Conservation (phyloP, 2,113 vertebrate genomes). For the Mustela nigripes region DNA sequence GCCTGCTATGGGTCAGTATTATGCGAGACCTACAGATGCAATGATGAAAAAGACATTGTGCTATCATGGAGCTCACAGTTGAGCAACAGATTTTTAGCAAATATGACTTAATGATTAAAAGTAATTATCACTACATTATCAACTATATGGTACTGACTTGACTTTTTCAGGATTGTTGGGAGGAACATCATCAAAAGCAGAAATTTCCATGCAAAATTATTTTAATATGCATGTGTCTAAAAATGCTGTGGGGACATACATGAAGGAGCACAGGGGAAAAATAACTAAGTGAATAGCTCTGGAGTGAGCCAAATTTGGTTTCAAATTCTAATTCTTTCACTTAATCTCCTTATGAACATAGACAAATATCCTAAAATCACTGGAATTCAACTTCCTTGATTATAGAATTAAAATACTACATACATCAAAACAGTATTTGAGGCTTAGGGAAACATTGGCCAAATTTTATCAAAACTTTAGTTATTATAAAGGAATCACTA, state of each 20-base stretch:
- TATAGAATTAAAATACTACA: not conserved
- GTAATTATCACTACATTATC: not conserved
- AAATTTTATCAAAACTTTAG: not conserved
- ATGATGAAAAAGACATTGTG: not conserved
- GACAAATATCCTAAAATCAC: not conserved
- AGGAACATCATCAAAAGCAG: not conserved
- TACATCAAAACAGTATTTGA: not conserved
- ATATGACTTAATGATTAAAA: not conserved
- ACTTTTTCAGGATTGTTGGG: not conserved
- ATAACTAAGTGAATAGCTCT: not conserved
- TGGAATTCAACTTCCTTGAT: not conserved
- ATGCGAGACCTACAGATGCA: not conserved
- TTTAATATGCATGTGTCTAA: not conserved
- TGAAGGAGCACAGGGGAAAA: not conserved
- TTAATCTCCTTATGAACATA: not conserved
- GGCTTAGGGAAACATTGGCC: not conserved
- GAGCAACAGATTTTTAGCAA: not conserved
- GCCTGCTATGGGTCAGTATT: not conserved
- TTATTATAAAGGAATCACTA: not conserved
- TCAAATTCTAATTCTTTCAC: not conserved
- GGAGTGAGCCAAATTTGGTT: not conserved
- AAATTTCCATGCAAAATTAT: not conserved
- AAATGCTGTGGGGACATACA: not conserved
- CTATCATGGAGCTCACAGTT: not conserved
- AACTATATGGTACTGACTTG: no score